Conservation (phyloP, 2,113 vertebrate genomes). For the Cyphomyrus plagiostoma region DNA sequence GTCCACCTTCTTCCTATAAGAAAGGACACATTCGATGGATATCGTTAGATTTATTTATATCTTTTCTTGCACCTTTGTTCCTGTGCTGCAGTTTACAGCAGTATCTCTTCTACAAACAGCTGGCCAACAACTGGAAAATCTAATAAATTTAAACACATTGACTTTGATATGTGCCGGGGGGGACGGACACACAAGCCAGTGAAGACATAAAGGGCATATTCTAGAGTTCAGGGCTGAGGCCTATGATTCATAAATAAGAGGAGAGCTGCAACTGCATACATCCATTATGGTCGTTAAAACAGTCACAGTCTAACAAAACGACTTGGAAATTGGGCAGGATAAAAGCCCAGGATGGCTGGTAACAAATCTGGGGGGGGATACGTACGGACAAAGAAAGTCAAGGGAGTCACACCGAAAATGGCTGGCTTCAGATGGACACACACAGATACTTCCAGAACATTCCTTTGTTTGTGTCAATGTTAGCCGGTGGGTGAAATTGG, state of each 20-base stretch:
- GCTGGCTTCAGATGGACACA: neutral
- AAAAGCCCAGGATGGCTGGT: neutral
- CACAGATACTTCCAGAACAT: neutral
- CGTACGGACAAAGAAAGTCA: neutral
- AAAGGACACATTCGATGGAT: neutral
- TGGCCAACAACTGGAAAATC: neutral
- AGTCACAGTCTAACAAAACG: neutral
- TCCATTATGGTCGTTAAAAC: neutral
- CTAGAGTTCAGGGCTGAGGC: neutral
- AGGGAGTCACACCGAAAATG: neutral
- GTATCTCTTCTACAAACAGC: neutral
- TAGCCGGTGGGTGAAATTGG: neutral
- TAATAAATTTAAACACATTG: neutral
- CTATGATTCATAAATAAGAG: neutral
- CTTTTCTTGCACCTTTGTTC: neutral
- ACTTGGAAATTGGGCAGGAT: neutral
- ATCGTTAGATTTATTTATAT: neutral
- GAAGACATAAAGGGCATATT: neutral
- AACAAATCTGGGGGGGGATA: neutral
- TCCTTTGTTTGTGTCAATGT: neutral
- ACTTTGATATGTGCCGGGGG: neutral
- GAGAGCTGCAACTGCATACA: neutral
- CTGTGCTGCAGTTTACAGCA: neutral
- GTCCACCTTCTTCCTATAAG: neutral
- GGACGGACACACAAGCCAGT: neutral